Base-by-base conservation (phyloP, 1,140 invertebrate species). In the Philotrypesis tridentata region DNA sequence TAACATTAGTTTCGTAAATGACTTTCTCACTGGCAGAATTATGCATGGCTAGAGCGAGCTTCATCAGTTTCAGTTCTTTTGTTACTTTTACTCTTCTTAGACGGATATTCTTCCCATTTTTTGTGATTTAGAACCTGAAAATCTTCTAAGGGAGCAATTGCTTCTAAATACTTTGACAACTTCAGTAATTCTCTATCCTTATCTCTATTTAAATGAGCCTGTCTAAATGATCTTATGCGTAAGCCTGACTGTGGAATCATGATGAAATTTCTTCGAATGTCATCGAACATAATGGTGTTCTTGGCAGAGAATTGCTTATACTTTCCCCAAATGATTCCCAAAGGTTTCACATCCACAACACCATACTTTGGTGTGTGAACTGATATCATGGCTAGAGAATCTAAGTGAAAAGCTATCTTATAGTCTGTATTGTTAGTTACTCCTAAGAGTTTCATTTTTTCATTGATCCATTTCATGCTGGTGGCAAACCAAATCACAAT, bases 201-300 rank as follows among this genome's bases (percentile, higher is more conserved):
- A 27, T 94, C 92, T 82, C 98, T 94, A 90, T 97, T 98, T 11
- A 96, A 89, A 88, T 99, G 97, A 0, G 98, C 98, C 87, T 98
- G 95, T 8, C 95, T 94, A 90, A 98, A 99, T 0, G 98, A 95
- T 87, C 95, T 93, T 88, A 99, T 99, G 90, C 96, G 95, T 1
- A 99, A 91, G 7, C 98, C 98, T 83, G 96, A 98, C 86, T 97
- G 96, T 21, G 98, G 98, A 92, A 99, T 99, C 98, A 99, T 99
- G 21, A 99, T 94, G 87, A 99, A 99, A 92, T 99, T 99, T 85
- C 97, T 92, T 78, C 97, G 93, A n/a, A 99, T 96, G 89, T 99
- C 98, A 88, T 99, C 98, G 87, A 99, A 97, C 98, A 99, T 99
- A 83, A 99, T 98, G 0, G 98, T 99, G 88, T 99, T 99, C 87